Evolutionary conservation across 2,888 invertebrate genomes (phyloP), one percentile per base, ranked within the genome.

Genomic region (Sympetrum striolatum): DNA sequence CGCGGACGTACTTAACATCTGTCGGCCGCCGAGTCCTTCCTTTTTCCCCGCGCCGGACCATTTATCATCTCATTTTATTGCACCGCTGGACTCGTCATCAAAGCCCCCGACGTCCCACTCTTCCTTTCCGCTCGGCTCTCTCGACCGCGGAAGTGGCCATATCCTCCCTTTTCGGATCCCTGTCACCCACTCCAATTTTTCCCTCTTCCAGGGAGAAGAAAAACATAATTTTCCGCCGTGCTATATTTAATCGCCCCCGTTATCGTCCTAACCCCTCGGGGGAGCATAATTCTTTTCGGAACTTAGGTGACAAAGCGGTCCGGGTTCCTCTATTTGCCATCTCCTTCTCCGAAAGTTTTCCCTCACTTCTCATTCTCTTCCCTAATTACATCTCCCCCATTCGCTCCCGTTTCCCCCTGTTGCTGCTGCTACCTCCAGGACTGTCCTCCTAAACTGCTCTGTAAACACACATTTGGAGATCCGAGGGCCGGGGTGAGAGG

Each of bases 1-100:
- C 86, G 58, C 86, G 86, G 64, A 86, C 86, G 60, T 60, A 60
- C 86, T 86, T 60, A 86, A 86, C 58, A 86, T 60, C 58, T 86
- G 58, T 60, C 86, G 22, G 10, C 22, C 35, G 35, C 35, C 18
- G 18, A 35, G 86, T 86, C 8, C 81, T 48, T 31, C 31, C 81
- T 53, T 48, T 22, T 60, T 86, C 64, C 25, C 60, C 58, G 86
- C 60, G 37, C 60, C 82, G 82, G 10, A n/a, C 60, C 86, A 37
- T 86, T 86, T 37, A 60, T 86, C 60, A 86, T 86, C 86, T 60
- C 86, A 14, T 37, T 86, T 86, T 86, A 60, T 86, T 35, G 12
- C 53, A 35, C 58, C 31, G n/a, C 64, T 64, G 64, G 73, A 73
- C 82, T 58, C 58, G 73, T 73, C 64, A 64, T 22, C 58, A 15